phyloP scores from a whole-genome alignment of 53 echinoderm and acorn worm genomes.

The Echinometra lucunter region DNA sequence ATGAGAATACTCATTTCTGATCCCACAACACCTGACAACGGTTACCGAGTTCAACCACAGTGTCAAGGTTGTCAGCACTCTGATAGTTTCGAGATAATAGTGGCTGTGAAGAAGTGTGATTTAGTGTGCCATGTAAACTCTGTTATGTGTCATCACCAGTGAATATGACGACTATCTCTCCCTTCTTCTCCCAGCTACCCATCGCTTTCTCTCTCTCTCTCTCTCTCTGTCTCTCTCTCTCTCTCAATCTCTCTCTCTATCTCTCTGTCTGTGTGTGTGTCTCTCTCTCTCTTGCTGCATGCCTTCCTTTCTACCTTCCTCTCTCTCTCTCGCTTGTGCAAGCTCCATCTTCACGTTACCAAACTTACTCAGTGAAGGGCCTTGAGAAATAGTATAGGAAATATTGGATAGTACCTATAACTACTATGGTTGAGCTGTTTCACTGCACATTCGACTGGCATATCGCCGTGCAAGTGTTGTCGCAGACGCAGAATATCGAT shows the following conservation, averaged over 20 bases:
- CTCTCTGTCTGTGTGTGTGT: neutral
- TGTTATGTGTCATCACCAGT: conserved; percentile 36
- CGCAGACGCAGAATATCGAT: too few relatives aligned
- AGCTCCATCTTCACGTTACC: neutral
- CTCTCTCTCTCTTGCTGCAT: neutral
- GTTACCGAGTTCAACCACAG: neutral
- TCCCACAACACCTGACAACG: neutral
- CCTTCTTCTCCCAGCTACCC: neutral
- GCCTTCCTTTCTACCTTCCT: too few relatives aligned
- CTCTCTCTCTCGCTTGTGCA: neutral
- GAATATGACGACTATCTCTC: neutral
- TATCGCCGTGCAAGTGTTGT: too few relatives aligned
- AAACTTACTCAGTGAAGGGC: too few relatives aligned
- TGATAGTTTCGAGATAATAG: conserved; percentile 36
- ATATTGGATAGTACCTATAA: neutral
- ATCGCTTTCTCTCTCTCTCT: neutral
- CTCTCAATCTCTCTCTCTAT: neutral
- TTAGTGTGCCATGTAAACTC: conserved; percentile 49
- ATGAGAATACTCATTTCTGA: neutral
- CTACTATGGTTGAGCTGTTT: too few relatives aligned
- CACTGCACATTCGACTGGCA: too few relatives aligned
- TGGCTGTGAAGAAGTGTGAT: conserved; percentile 10
- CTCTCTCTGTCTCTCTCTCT: neutral
- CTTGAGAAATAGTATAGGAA: neutral
- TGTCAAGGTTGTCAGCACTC: conserved; percentile 26